These are phyloP conservation scores for Fukomys damarensis DNA, from an alignment of 2,113 vertebrate species.

Conservation along the genomic window DNA sequence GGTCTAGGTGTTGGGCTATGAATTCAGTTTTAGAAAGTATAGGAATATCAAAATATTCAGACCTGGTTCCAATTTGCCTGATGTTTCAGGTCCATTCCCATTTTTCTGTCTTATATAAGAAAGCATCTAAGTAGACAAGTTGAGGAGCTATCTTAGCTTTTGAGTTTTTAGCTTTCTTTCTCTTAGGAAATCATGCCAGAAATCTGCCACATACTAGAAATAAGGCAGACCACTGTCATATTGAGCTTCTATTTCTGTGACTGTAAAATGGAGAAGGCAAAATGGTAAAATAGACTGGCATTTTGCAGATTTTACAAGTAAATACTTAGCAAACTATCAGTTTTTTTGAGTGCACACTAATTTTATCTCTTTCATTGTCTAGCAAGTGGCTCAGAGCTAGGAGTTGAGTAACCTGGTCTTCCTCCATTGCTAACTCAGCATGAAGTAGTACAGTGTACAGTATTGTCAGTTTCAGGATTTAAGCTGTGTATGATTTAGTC, in stretches of 20 bases:
- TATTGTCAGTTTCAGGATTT: background rate
- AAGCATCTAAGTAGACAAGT: background rate
- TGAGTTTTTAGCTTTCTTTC: conserved; percentile 22
- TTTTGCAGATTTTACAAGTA: background rate
- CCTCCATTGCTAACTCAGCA: background rate
- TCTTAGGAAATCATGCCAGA: background rate
- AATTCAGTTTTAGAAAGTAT: background rate
- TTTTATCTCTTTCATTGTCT: background rate
- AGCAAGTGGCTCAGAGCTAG: background rate
- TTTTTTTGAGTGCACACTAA: background rate
- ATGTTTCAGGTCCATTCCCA: background rate
- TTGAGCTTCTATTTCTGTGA: background rate
- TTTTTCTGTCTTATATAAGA: background rate
- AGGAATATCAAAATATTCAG: background rate
- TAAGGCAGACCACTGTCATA: background rate
- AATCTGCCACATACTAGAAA: background rate
- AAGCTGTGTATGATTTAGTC: background rate
- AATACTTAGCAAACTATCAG: background rate
- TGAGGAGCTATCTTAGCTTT: background rate
- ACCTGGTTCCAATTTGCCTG: background rate
- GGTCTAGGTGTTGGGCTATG: background rate
- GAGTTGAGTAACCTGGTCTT: background rate
- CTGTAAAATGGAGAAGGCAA: background rate
- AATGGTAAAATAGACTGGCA: background rate
- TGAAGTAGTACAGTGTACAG: background rate